Conservation (phyloP, 2,888 invertebrate genomes). For the Ferrisia virgata region DNA sequence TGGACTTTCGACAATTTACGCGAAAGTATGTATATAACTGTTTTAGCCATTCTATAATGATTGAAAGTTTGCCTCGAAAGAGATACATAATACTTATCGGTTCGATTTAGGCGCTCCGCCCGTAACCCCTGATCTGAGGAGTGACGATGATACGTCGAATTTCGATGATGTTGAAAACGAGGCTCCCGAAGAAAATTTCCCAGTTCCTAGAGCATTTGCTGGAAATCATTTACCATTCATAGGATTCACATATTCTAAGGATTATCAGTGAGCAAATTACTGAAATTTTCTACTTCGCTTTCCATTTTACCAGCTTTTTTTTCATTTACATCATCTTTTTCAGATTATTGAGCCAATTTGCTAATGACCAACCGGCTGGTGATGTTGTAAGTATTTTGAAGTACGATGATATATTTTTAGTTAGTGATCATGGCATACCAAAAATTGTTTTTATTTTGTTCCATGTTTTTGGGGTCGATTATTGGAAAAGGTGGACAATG, state of each 20-base stretch:
- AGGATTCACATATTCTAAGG: constrained; percentile 95
- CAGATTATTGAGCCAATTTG: constrained; percentile 3
- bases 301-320: not conserved
- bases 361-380: not conserved
- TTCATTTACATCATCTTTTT: not conserved
- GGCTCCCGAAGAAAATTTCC: constrained; percentile 91
- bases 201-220: constrained; percentile 93
- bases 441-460: not conserved
- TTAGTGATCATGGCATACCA: not conserved
- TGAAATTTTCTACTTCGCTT: not conserved
- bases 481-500: constrained; percentile 10
- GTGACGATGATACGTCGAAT: constrained; percentile 97
- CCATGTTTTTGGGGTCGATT: not conserved
- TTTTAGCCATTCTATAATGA: not conserved
- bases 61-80: not conserved
- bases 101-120: constrained; percentile 70
- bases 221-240: constrained; percentile 98
- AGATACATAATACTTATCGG: too few species aligned
- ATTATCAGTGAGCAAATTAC: constrained; percentile 63
- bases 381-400: constrained; percentile 24
- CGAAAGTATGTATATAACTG: constrained; percentile 74
- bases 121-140: constrained; percentile 89
- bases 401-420: not conserved
- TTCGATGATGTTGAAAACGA: constrained; percentile 97
- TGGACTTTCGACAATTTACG: constrained; percentile 97